Evolutionary conservation across 2,113 vertebrate genomes (phyloP).

Genomic region (Rhizomys pruinosus): DNA sequence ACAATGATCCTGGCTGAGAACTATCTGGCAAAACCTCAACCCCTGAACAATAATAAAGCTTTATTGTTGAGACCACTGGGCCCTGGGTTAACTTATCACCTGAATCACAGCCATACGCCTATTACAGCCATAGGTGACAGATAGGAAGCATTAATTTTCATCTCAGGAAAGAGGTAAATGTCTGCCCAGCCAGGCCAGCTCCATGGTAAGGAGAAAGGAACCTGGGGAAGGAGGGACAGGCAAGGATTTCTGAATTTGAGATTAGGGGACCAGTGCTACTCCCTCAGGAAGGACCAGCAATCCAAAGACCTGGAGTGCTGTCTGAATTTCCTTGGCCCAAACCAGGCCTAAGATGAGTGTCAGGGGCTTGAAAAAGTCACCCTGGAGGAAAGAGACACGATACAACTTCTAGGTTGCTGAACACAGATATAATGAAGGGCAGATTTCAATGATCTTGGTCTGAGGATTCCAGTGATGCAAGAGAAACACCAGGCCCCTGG

Average conservation of each 20-base stretch:
- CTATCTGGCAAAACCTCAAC: neutral
- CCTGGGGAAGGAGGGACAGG: neutral
- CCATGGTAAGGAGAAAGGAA: neutral
- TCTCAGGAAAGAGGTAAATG: neutral
- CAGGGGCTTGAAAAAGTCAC: neutral
- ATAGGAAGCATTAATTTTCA: neutral
- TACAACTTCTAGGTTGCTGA: neutral
- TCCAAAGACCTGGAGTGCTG: neutral
- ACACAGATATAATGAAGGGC: neutral
- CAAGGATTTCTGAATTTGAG: neutral
- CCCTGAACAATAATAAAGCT: neutral
- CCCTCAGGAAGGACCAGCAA: neutral
- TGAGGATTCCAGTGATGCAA: neutral
- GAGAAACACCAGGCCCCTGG: neutral
- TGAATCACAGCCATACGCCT: too few relatives aligned
- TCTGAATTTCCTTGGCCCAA: neutral
- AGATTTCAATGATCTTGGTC: neutral
- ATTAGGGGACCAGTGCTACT: neutral
- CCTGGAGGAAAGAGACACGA: neutral
- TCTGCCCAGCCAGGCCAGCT: neutral
- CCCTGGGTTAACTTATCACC: neutral
- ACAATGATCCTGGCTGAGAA: neutral
- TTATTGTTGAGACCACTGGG: constrained; percentile 2
- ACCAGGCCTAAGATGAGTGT: constrained; percentile 14
- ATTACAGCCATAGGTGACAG: neutral